Evolutionary conservation across 1,140 invertebrate genomes (phyloP), one percentile per base, ranked within the genome.

Genomic region (Bombus fervidus): DNA sequence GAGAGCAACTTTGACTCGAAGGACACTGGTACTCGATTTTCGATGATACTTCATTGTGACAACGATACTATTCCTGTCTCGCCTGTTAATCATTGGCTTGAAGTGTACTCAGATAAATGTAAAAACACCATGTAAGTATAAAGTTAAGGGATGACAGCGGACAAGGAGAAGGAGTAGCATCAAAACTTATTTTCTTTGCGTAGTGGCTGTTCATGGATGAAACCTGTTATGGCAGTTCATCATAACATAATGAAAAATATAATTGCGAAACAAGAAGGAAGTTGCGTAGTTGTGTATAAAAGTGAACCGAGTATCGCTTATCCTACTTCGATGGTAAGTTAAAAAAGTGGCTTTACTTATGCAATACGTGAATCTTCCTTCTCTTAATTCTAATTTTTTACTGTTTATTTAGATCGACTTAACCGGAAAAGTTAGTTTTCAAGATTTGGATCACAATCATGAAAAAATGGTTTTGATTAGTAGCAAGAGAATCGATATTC

Each of bases 11-110:
- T 76, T 6, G 89, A 94, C 18, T 90, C 86, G 0, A 86, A 92
- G 34, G 94, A 95, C 37, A 89, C 86, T 13, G 95, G 94, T 41
- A 87, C 93, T n/a, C 88, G 91, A 15, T 93, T 86, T 25, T 79
- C 86, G 13, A 73, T 86, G 57, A 53, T 43, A 57, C 94, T 94
- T 37, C 91, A 95, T 83, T 95, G 94, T 84, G 94, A 95, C 25
- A 89, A 81, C 64, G 47, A 82, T 12, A 9, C 89, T 8, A 88
- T 87, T 5, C 90, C 89, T 5, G 15, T 79, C n/a, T 78, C 69
- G 1, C 57, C 89, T 8, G 22, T 53, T 0, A 41, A 75, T 15
- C 89, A 93, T 4, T 89, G 64, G 82, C 39, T 84, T 3, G 82
- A 90, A 59, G 75, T 64, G 57, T 76, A 91, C 0, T 66, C 43